A percentile compares a stretch with the other conserved stretches of the same genome.
phyloP scores from a whole-genome alignment of 2,113 vertebrate genomes.

The Arizona elegans region DNA sequence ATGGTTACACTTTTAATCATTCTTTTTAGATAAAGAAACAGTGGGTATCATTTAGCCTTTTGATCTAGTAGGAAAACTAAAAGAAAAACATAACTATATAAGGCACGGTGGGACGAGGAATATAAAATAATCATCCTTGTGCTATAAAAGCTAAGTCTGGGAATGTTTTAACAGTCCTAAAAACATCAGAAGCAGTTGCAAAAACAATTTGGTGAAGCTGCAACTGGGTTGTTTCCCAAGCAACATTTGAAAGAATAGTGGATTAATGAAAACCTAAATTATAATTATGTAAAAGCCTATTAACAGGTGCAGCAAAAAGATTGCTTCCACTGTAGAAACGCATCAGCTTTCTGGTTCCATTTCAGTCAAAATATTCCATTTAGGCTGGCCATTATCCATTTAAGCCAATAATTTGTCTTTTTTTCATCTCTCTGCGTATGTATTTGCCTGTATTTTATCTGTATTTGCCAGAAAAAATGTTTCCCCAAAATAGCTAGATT shows the following conservation, averaged over 20 bases:
- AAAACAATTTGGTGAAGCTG: neutral
- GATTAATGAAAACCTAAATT: neutral
- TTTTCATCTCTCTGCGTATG: neutral
- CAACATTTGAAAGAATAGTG: neutral
- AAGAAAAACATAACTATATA: slow-evolving; percentile 18
- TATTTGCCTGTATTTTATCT: neutral
- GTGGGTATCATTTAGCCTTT: neutral
- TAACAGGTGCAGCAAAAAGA: neutral
- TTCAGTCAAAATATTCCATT: neutral
- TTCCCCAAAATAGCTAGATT: neutral
- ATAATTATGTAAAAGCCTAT: neutral
- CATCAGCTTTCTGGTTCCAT: neutral
- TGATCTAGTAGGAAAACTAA: slow-evolving; percentile 17
- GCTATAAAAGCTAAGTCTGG: neutral
- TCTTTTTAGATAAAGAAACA: slow-evolving; percentile 29
- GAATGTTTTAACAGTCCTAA: neutral
- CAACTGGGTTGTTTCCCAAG: neutral
- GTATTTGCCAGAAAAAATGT: neutral
- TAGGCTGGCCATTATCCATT: neutral
- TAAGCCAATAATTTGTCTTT: neutral
- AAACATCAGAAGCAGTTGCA: neutral
- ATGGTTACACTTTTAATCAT: slow-evolving; percentile 28
- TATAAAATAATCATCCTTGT: slow-evolving; percentile 4
- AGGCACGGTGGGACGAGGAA: slow-evolving; percentile 16
- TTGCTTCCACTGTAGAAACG: neutral